Evolutionary conservation across 1,140 invertebrate genomes (phyloP), one percentile per base, ranked within the genome.

Genomic region (Aphidius ervi): DNA sequence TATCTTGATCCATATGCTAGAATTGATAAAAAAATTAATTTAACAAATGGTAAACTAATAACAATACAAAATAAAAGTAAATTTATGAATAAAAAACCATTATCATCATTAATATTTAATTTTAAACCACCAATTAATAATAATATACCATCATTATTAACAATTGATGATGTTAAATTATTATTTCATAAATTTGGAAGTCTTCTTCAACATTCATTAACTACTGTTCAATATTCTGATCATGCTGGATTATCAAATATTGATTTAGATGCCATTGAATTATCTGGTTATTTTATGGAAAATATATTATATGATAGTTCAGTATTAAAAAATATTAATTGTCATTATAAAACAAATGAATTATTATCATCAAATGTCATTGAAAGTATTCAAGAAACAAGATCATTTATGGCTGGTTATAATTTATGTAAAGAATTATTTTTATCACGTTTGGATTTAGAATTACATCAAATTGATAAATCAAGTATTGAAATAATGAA

Each of bases 241-340:
- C 82, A 95, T 1, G 84, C 91, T 6, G 93, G 93, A 2, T 75
- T 92, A 4, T 89, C 86, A 1, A 94, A 94, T 73, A 84, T 97
- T 0, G 94, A 97, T 79, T 95, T 92, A 91, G 95, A 97, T 78
- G 89, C 90, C 8, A 86, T 89, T 0, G 86, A 89, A 70, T 85
- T 95, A 1, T 88, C 88, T 49, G 85, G 88, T 1, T 82, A 92
- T 68, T 90, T 97, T 50, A 85, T 97, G 84, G 83, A 83, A 9
- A 87, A 91, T 73, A 94, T 91, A 87, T 58, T 94, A 1, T 87
- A 88, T 64, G 87, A 94, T 70, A 83, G 87, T 40, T 74, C 82
- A 1, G 84, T 88, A 1, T 78, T 96, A 9, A 80, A 85, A 64
- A 79, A 76, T 6, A 83, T 97, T 41, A 88, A 88, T 37, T 79